Evolutionary conservation across 1,140 invertebrate species (phyloP).

Genomic region (Halictus rubicundus): DNA sequence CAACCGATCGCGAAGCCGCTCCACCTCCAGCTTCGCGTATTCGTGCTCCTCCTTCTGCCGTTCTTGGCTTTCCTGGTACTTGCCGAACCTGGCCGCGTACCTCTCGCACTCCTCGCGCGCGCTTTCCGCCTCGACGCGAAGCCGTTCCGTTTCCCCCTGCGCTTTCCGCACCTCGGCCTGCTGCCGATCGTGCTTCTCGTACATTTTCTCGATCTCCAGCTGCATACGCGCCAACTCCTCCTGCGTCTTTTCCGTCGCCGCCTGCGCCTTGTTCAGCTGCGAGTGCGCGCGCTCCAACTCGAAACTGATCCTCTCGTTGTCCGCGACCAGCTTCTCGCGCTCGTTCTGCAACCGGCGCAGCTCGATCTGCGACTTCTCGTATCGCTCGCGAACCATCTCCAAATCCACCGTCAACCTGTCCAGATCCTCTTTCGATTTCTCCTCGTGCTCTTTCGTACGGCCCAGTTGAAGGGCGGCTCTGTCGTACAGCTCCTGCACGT

Average conservation of each 20-base stretch:
- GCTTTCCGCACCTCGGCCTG: constrained; percentile 90
- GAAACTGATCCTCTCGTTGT: constrained; percentile 91
- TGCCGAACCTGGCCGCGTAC: constrained; percentile 87
- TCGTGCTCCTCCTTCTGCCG: constrained; percentile 90
- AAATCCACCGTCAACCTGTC: constrained; percentile 89
- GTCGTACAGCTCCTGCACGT: constrained; percentile 93
- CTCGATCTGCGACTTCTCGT: constrained; percentile 93
- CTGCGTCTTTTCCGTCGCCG: constrained; percentile 91
- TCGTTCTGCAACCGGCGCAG: constrained; percentile 90
- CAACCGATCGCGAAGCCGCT: constrained; percentile 89
- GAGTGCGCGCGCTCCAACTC: constrained; percentile 91
- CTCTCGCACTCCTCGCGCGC: constrained; percentile 87
- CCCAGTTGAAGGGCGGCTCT: constrained; percentile 90
- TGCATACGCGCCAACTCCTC: constrained; percentile 93
- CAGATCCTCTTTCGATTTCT: constrained; percentile 93
- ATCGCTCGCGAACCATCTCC: constrained; percentile 93
- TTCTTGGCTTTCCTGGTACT: constrained; percentile 89
- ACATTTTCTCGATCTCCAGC: constrained; percentile 93
- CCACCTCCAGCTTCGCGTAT: constrained; percentile 89
- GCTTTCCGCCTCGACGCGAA: constrained; percentile 86
- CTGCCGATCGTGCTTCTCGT: constrained; percentile 93
- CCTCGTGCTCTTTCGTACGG: constrained; percentile 93
- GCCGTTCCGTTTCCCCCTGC: constrained; percentile 87
- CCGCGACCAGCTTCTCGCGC: constrained; percentile 91
- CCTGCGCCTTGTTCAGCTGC: constrained; percentile 90